phyloP scores from a whole-genome alignment of 2,797 vertebrate genomes.

The Alauda arvensis region DNA sequence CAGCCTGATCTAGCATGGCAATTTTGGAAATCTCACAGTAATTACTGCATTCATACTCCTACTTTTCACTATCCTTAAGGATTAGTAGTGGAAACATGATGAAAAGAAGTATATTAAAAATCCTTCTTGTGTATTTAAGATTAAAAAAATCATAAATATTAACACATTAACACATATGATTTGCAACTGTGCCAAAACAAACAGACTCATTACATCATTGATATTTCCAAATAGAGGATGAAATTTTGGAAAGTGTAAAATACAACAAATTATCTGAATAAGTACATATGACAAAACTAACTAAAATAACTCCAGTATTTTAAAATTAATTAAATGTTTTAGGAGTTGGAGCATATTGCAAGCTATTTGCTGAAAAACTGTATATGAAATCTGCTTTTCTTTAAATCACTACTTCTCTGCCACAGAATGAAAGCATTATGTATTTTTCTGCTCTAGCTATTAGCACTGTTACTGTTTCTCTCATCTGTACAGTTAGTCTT shows the following conservation, averaged over 20 bases:
- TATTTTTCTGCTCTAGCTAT: neutral
- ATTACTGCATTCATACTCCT: neutral
- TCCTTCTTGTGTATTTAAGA: constrained; percentile 21
- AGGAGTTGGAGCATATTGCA: constrained; percentile 29
- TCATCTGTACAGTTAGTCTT: neutral
- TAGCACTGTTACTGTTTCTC: neutral
- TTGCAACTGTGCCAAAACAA: constrained; percentile 54
- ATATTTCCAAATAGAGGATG: constrained; percentile 45
- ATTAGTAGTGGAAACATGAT: neutral
- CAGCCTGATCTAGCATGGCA: neutral
- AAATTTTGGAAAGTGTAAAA: constrained; percentile 52
- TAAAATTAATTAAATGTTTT: constrained; percentile 42
- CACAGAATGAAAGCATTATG: neutral
- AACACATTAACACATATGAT: constrained; percentile 48
- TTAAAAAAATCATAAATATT: constrained; percentile 50
- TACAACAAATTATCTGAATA: constrained; percentile 42
- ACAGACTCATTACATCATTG: constrained; percentile 32
- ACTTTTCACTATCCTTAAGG: constrained; percentile 3
- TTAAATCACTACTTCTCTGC: neutral
- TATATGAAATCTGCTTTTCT: neutral
- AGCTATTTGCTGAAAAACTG: constrained; percentile 5
- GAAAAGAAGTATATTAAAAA: constrained; percentile 10
- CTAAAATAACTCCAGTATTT: constrained; percentile 37
- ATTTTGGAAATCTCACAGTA: neutral
- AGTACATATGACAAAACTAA: constrained; percentile 34